Percentiles rank a stretch among this genome's conserved stretches.
phyloP scores from a whole-genome alignment of 2,797 vertebrate species.

The Hypotaenidia philippensis region DNA sequence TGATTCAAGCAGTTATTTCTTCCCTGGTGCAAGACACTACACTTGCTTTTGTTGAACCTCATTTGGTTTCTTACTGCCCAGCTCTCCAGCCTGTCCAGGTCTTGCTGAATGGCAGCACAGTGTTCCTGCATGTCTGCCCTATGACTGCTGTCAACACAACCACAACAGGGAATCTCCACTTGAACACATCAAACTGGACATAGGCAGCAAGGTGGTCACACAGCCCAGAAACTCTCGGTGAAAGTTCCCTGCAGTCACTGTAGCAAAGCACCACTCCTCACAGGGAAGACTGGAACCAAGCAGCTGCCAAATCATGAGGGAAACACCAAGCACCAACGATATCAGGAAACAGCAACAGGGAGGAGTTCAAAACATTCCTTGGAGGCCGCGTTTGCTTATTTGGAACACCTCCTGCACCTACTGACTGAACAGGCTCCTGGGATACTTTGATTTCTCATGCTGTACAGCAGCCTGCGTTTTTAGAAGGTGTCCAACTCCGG shows the following conservation, averaged over 20 bases:
- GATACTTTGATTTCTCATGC: background rate
- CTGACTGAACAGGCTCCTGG: background rate
- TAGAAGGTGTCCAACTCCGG: background rate
- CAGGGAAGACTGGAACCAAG: background rate
- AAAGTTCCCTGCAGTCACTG: accelerated
- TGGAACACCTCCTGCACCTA: background rate
- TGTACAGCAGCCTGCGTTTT: background rate
- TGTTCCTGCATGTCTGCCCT: background rate
- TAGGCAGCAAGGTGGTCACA: accelerated
- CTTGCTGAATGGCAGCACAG: too few species aligned
- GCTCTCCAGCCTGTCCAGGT: too few species aligned
- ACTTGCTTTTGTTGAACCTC: too few species aligned
- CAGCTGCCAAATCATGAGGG: background rate
- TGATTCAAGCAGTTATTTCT: too few species aligned
- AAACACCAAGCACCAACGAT: background rate
- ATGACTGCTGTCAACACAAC: background rate
- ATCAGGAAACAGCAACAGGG: background rate
- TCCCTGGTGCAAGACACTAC: too few species aligned
- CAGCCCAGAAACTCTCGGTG: background rate
- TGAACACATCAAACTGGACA: background rate
- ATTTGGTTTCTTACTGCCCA: too few species aligned
- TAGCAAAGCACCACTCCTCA: background rate
- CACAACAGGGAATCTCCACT: background rate
- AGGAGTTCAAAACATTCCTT: background rate
- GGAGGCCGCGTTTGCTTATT: background rate